phyloP scores from a whole-genome alignment of 1,140 invertebrate genomes.

The Orchesella cincta region DNA sequence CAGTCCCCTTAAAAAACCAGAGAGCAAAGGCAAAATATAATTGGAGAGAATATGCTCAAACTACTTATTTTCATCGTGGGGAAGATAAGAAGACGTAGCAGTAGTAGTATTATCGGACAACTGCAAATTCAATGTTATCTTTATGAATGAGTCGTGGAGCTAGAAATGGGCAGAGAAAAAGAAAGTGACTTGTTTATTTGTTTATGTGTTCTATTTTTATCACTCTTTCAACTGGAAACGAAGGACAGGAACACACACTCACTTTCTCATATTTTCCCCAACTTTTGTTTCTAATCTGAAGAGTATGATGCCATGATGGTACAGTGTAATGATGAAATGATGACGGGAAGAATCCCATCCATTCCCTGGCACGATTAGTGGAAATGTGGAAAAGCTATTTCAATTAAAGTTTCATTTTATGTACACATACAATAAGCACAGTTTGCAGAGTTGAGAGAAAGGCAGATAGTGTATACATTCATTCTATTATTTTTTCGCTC shows the following conservation, averaged over 20 bases:
- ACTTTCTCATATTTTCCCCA: not conserved
- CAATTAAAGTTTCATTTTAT: conserved; percentile 19
- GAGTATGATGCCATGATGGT: not conserved
- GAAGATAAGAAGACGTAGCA: too few relatives aligned
- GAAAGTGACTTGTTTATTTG: too few relatives aligned
- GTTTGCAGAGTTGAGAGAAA: not conserved
- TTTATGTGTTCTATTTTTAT: not conserved
- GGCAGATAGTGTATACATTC: not conserved
- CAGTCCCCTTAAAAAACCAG: too few relatives aligned
- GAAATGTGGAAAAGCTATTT: too few relatives aligned
- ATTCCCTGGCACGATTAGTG: too few relatives aligned
- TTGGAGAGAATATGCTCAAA: too few relatives aligned
- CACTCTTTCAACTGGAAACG: not conserved
- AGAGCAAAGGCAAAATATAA: too few relatives aligned
- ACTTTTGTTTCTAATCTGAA: not conserved
- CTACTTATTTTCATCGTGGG: not conserved
- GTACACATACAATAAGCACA: not conserved
- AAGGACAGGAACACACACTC: not conserved
- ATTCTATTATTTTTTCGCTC: not conserved
- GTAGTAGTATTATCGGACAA: too few relatives aligned
- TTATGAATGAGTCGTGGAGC: too few relatives aligned
- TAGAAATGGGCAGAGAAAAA: too few relatives aligned
- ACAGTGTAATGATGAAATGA: not conserved
- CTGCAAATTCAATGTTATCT: too few relatives aligned
- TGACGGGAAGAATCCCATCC: too few relatives aligned